phyloP scores from a whole-genome alignment of 1,140 invertebrate species.

The Agrilus planipennis region DNA sequence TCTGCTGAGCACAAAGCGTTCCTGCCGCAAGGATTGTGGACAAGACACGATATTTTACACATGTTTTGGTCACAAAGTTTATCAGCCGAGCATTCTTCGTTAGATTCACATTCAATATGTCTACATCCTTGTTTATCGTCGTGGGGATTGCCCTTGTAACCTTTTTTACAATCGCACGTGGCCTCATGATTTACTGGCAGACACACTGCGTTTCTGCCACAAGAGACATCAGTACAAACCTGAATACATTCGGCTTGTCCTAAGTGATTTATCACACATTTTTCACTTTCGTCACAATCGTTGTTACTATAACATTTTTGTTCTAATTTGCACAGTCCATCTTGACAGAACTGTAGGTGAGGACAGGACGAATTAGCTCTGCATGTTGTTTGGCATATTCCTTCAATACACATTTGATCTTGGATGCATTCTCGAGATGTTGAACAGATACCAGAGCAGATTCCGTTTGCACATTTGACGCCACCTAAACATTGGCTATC shows the following conservation, averaged over 20 bases:
- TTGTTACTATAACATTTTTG: slow-evolving; percentile 53
- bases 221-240: slow-evolving; percentile 57
- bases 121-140: slow-evolving; percentile 60
- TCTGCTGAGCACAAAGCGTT: slow-evolving; percentile 75
- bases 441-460: slow-evolving; percentile 66
- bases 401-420: slow-evolving; percentile 69
- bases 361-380: slow-evolving; percentile 63
- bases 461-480: slow-evolving; percentile 66
- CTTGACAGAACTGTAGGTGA: slow-evolving; percentile 67
- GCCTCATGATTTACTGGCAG: slow-evolving; percentile 53
- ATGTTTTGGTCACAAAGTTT: slow-evolving; percentile 68
- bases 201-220: slow-evolving; percentile 72
- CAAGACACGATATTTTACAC: slow-evolving; percentile 74
- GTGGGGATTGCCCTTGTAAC: slow-evolving; percentile 67
- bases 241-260: slow-evolving; percentile 61
- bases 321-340: slow-evolving; percentile 73
- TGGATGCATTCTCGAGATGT: slow-evolving; percentile 66
- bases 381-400: slow-evolving; percentile 68
- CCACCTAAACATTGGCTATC: slow-evolving; percentile 69
- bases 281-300: slow-evolving; percentile 56
- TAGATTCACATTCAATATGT: slow-evolving; percentile 58
- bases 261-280: slow-evolving; percentile 52
- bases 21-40: slow-evolving; percentile 65
- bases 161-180: slow-evolving; percentile 61
- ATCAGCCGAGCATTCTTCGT: slow-evolving; percentile 65